A percentile compares a stretch with the other conserved stretches of the same genome.
Conservation (phyloP, 2,888 invertebrate genomes). For the Stictocephala bisonia region DNA sequence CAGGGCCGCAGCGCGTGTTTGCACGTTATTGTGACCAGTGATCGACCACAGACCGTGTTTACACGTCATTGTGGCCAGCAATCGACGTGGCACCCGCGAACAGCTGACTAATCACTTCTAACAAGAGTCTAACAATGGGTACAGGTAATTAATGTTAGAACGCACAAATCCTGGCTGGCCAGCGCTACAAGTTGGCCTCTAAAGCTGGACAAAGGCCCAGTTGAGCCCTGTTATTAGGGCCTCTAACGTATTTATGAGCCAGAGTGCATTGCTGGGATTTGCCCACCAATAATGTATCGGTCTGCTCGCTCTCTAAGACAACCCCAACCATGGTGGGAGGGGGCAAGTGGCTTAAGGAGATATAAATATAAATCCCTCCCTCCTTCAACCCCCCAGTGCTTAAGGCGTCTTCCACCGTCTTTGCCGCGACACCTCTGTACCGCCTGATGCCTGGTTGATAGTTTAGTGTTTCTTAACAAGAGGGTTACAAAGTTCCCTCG, state of each 20-base stretch:
- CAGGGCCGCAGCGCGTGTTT: too few relatives aligned
- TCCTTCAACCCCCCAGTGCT: slow-evolving; percentile 3
- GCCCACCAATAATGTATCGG: slow-evolving; percentile 37
- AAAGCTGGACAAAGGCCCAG: slow-evolving; percentile 34
- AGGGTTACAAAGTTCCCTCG: too few relatives aligned
- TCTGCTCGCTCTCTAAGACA: background rate
- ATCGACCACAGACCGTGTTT: too few relatives aligned
- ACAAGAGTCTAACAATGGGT: slow-evolving; percentile 33
- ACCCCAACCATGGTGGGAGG: too few relatives aligned
- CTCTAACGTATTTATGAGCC: slow-evolving; percentile 43
- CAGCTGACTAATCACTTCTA: slow-evolving; percentile 21
- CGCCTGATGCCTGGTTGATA: too few relatives aligned
- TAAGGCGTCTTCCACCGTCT: slow-evolving; percentile 1
- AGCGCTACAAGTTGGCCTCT: slow-evolving; percentile 17
- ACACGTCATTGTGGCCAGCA: too few relatives aligned
- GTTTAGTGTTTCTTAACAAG: too few relatives aligned
- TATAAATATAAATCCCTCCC: slow-evolving; percentile 22
- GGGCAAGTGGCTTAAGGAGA: slow-evolving; percentile 12
- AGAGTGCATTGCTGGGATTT: slow-evolving; percentile 39
- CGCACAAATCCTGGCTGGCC: slow-evolving; percentile 13
- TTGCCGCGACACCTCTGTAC: slow-evolving; percentile 28
- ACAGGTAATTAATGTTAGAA: slow-evolving; percentile 14
- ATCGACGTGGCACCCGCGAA: too few relatives aligned
- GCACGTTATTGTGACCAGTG: too few relatives aligned
- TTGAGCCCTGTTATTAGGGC: slow-evolving; percentile 34